These are phyloP conservation scores for Manacus vitellinus DNA, from an alignment of 2,113 vertebrate species.

Conservation along the genomic window DNA sequence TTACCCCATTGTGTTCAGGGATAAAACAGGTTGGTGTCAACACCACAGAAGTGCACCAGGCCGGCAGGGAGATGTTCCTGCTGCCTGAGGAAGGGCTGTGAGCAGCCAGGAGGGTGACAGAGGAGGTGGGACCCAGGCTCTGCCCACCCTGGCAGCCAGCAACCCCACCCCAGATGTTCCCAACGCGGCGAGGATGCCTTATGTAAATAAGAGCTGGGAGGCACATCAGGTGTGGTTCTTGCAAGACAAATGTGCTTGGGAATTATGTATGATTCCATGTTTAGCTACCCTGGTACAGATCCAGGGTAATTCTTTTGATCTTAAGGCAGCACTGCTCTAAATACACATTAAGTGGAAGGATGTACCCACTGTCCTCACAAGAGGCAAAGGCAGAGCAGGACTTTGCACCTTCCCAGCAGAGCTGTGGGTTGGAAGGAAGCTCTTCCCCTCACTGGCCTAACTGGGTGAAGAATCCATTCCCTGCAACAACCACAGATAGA, in stretches of 20 bases:
- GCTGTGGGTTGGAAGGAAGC: background rate
- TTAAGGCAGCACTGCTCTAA: constrained; percentile 9
- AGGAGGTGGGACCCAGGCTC: background rate
- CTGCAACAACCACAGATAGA: background rate
- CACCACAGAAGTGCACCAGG: background rate
- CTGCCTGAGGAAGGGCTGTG: background rate
- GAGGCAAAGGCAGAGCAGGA: background rate
- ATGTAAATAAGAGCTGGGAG: constrained; percentile 56
- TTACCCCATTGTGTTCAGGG: constrained; percentile 31
- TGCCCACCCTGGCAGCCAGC: constrained; percentile 29
- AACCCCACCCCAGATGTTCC: constrained; percentile 54
- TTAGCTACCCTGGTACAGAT: constrained; percentile 50
- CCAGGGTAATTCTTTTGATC: constrained; percentile 50
- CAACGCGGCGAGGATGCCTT: background rate
- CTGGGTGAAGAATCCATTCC: background rate
- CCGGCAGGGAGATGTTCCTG: background rate
- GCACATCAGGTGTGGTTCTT: constrained; percentile 63
- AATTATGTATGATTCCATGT: constrained; percentile 58
- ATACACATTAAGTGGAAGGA: constrained; percentile 3
- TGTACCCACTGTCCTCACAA: background rate
- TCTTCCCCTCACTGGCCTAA: background rate
- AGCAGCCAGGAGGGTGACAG: background rate
- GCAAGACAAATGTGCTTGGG: constrained; percentile 58
- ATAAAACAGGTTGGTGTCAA: constrained; percentile 1
- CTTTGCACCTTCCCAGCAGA: background rate